These are phyloP conservation scores for Grantiella picta DNA, from an alignment of 2,113 vertebrate species.

Conservation along the genomic window DNA sequence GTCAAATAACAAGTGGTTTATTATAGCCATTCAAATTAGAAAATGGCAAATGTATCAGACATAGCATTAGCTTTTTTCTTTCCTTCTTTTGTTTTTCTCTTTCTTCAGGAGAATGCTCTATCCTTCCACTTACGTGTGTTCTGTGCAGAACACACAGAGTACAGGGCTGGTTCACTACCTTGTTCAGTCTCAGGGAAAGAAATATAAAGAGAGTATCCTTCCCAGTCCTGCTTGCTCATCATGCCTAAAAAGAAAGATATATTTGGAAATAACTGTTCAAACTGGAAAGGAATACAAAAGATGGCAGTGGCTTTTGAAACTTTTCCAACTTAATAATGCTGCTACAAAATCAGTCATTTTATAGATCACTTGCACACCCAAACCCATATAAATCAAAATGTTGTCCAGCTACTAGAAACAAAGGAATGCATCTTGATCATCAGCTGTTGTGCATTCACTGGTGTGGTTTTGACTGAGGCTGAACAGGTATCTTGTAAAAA, in stretches of 20 bases:
- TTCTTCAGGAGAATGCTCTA: neutral
- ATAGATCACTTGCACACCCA: neutral
- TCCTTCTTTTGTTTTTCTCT: neutral
- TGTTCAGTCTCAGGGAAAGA: neutral
- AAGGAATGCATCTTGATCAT: neutral
- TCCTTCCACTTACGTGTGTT: neutral
- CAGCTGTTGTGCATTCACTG: neutral
- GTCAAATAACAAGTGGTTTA: neutral
- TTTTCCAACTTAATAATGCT: neutral
- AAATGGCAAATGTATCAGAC: neutral
- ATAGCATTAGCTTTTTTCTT: neutral
- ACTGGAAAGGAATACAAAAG: neutral
- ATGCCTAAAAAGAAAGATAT: neutral
- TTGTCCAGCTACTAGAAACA: neutral
- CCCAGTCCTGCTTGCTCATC: neutral
- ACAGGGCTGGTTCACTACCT: neutral
- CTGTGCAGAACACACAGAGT: neutral
- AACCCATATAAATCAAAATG: neutral
- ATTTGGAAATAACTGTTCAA: neutral
- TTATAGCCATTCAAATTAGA: neutral
- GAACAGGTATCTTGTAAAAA: neutral
- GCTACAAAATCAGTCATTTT: neutral
- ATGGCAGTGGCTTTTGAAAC: neutral
- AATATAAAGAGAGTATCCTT: neutral
- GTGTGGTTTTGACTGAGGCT: neutral